Evolutionary conservation across 2,113 vertebrate species (phyloP), one percentile per base, ranked within the genome.

Genomic region (Rhinopithecus roxellana): DNA sequence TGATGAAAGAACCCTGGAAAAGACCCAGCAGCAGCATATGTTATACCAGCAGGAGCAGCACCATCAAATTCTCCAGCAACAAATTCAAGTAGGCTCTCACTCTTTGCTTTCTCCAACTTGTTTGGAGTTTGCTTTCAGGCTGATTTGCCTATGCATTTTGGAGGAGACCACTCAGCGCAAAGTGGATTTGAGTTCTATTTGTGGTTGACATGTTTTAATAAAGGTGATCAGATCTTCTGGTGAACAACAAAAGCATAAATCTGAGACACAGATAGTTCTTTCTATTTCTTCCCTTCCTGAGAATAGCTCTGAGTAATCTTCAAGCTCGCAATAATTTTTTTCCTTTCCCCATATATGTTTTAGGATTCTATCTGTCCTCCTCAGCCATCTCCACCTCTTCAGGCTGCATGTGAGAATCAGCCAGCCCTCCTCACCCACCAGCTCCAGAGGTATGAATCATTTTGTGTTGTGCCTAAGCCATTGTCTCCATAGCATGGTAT

Each of bases 1-100:
- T 98, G 99, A 99, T 3, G 99, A 99, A 97, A 97, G 99, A 52
- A 98, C 99, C 38, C 98, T 99, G 98, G 99, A 99, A 98, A 99
- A 99, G 99, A 99, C 99, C 0, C 99, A 99, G 98, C 99, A 99
- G 97, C 99, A 99, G 98, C 99, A 99, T 90, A 96, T 99, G 97
- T 96, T 99, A 78, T 99, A 99, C 99, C 99, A 99, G 99, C 99
- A 99, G 98, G 99, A 99, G 98, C 99, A 99, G 98, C 99, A 99
- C 93, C 99, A 99, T 3, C 99, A 99, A 95, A 99, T 99, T 93
- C 98, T 99, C 89, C 99, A 99, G 99, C 99, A 99, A 98, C 99
- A 99, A 97, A 99, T 99, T 92, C 99, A 99, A 99, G 99, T 99
- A 98, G 94, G 97, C 96, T 74, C 30, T 80, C 82, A 18, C 85